Base-by-base conservation (phyloP, 1,140 invertebrate genomes). In the Coboldia fuscipes region DNA sequence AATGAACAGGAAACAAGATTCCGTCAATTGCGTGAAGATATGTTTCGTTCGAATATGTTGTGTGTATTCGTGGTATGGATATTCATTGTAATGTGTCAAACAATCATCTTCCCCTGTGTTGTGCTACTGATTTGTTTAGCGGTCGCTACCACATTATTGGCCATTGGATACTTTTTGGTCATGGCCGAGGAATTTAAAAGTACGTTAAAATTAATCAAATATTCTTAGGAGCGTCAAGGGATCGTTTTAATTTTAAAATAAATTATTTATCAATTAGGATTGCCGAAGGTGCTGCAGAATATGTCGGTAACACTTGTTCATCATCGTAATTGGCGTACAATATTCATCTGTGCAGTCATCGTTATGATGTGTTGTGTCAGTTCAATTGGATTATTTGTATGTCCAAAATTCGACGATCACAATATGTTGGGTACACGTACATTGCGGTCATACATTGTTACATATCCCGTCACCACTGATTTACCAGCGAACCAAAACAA, bases 21-120 rank as follows among this genome's bases (percentile, higher is more conserved):
- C 56, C 76, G 74, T 32, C 71, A 81, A 45, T 60, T 89, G n/a
- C 70, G 81, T 36, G 86, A 92, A 56, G 82, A 84, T 43, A 88
- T 89, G 70, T 90, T 90, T 58, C 88, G 83, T 47, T 92, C 85
- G 4, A 92, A 93, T 52, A 80, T 92, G 63, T 67, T 85, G 42
- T 93, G 85, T 56, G 85, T 85, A 42, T 75, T 83, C 46, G 70
- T 89, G 35, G 73, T 92, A 33, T 89, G 88, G 81, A 56, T 90
- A 21, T 83, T 89, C 48, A 83, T 92, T 19, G 73, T 82, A 12
- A 58, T 74, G 19, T 75, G 77, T 36, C 79, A 88, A 46, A 61
- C 68, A 14, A 66, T 82, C 28, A 79, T 86, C 42, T 67, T 84
- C 38, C 79, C 72, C 17, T 73, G 72, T 44, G 57, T 51, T 30